These are phyloP conservation scores for Synodontis membranacea DNA, from an alignment of 2,113 vertebrate species.

Conservation along the genomic window DNA sequence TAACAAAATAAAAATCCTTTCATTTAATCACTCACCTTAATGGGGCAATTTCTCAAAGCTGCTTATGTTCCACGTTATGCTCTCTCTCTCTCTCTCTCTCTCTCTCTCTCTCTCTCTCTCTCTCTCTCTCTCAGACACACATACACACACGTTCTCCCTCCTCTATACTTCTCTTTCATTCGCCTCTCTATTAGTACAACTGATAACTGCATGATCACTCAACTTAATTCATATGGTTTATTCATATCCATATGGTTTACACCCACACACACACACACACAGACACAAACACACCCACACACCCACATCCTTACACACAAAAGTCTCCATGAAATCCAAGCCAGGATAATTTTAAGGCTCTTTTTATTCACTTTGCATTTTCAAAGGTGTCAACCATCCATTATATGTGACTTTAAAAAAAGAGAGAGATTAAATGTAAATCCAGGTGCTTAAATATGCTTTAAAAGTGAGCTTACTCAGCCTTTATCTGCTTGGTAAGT, in stretches of 20 bases:
- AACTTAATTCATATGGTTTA: constrained; percentile 6
- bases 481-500: constrained; percentile 15
- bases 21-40: constrained; percentile 38
- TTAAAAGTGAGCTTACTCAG: constrained; percentile 14
- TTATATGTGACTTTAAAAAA: constrained; percentile 2
- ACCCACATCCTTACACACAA: not conserved
- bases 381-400: constrained; percentile 24
- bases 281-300: not conserved
- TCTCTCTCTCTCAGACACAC: not conserved
- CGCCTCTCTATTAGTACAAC: not conserved
- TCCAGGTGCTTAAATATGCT: constrained; percentile 22
- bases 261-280: not conserved
- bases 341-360: constrained; percentile 4
- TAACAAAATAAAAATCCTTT: constrained; percentile 38
- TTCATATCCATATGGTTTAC: not conserved
- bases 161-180: not conserved
- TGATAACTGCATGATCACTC: not conserved
- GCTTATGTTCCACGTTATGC: constrained; percentile 16
- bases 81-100: not conserved
- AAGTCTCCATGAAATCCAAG: constrained; percentile 8
- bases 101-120: not conserved
- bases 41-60: constrained; percentile 30
- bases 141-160: not conserved
- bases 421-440: constrained; percentile 35
- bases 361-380: constrained; percentile 6